Evolutionary conservation across 2,797 vertebrate genomes (phyloP).

Genomic region (Tympanoctomys barrerae): DNA sequence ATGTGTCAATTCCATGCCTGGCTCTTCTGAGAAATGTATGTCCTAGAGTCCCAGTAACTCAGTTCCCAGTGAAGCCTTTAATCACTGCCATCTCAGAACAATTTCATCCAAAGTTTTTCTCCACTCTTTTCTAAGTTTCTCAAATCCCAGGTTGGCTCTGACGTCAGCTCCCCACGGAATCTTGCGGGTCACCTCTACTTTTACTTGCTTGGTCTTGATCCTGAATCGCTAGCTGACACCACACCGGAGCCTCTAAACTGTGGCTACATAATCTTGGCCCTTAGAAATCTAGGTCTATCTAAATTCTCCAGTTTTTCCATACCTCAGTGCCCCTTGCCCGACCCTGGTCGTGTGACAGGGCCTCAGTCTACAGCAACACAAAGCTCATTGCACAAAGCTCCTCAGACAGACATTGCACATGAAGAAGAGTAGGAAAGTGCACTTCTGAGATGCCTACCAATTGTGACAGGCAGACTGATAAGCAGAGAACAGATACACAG

Average conservation of each 20-base stretch:
- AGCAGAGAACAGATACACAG: neutral
- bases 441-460: neutral
- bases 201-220: rapidly evolving
- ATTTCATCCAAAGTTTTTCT: too few species aligned
- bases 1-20: neutral
- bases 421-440: neutral
- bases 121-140: neutral
- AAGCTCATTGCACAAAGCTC: rapidly evolving
- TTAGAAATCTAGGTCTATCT: rapidly evolving
- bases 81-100: rapidly evolving
- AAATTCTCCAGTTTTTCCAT: too few species aligned
- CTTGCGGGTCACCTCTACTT: rapidly evolving
- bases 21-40: too few species aligned
- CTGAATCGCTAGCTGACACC: neutral
- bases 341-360: neutral
- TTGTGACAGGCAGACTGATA: rapidly evolving
- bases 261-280: rapidly evolving
- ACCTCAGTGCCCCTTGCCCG: rapidly evolving
- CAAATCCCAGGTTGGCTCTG: rapidly evolving
- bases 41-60: rapidly evolving
- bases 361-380: neutral
- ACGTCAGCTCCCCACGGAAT: rapidly evolving
- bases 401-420: neutral
- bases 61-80: rapidly evolving
- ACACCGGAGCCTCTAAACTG: rapidly evolving